Base-by-base conservation (phyloP, 2,888 invertebrate species). In the Spicauda simplicius region DNA sequence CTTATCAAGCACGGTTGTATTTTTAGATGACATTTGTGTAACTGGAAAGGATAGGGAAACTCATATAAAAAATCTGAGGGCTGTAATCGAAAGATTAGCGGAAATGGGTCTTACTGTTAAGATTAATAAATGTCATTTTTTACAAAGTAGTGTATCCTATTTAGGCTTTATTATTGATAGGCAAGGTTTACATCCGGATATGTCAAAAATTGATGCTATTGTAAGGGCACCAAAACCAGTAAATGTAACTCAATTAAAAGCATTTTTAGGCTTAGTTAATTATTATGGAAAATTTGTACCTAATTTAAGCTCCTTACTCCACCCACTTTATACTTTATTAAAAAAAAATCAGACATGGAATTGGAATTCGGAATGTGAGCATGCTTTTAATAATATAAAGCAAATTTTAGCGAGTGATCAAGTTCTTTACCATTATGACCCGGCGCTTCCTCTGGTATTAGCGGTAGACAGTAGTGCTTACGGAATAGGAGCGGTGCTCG, bases 231-330 rank as follows among this genome's bases (percentile, higher is more conserved):
- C 54, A 2, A 37, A 50, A 14, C 62, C 62, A 4, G 20, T 16
- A 12, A 62, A 62, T 54, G 12, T 62, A 7, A n/a, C 62, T 0
- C 53, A 62, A 54, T 19, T 62, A 5, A 62, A 54, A 62, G 53
- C 62, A 5, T 62, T 62, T 25, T 8, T 62, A 0, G 54, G 62
- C 1, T 41, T 54, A 53, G 33, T 11, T 1, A 62, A 62, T 54
- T 62, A 53, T 54, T 62, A 54, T 41, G 11, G 14, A 11, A 62
- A 62, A 41, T 62, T 62, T 62, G 41, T 62, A n/a, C 53, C 19
- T n/a, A 41, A 62, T 54, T 50, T 41, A 10, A 14, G 14, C 12
- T 0, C 3, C 0, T 14, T 54, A 2, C n/a, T 62, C 16, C 0
- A 10, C 0, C 62, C 62, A 11, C 12, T 62, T 5, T 62, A 62